A percentile compares a stretch with the other conserved stretches of the same genome.
These are phyloP conservation scores for Carassius gibelio DNA, from an alignment of 2,113 vertebrate species.

Conservation along the genomic window DNA sequence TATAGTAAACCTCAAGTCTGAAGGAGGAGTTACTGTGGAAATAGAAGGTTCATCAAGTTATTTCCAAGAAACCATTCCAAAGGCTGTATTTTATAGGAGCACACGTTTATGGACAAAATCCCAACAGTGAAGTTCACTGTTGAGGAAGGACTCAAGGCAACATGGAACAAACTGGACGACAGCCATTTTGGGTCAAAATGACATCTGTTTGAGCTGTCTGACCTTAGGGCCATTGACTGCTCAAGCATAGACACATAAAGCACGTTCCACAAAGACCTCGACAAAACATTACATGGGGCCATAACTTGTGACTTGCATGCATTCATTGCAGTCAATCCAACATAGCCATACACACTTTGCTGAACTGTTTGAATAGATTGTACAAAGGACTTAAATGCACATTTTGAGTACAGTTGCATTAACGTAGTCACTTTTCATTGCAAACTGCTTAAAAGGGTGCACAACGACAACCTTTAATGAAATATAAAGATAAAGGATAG, in stretches of 20 bases:
- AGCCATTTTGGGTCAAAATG: conserved; percentile 86
- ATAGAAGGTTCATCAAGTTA: conserved; percentile 65
- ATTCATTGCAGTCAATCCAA: conserved; percentile 80
- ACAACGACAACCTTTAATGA: conserved; percentile 58
- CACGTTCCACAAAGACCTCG: conserved; percentile 77
- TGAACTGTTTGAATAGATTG: conserved; percentile 66
- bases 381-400: conserved; percentile 68
- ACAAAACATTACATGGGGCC: conserved; percentile 81
- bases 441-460: conserved; percentile 76
- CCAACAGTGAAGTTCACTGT: conserved; percentile 80
- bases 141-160: conserved; percentile 70
- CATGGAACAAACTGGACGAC: conserved; percentile 69
- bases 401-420: background rate
- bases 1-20: conserved; percentile 95
- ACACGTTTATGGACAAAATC: conserved; percentile 73
- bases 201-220: conserved; percentile 86
- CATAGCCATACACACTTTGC: conserved; percentile 68
- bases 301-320: conserved; percentile 75
- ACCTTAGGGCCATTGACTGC: conserved; percentile 82
- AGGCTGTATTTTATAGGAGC: conserved; percentile 40
- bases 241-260: conserved; percentile 84
- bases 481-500: conserved; percentile 46
- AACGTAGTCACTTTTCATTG: conserved; percentile 66
- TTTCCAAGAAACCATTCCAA: conserved; percentile 39
- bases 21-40: conserved; percentile 88